A percentile compares a stretch with the other conserved stretches of the same genome.
These are phyloP conservation scores for Dendrolimus pini DNA, from an alignment of 2,888 invertebrate species.

Conservation along the genomic window DNA sequence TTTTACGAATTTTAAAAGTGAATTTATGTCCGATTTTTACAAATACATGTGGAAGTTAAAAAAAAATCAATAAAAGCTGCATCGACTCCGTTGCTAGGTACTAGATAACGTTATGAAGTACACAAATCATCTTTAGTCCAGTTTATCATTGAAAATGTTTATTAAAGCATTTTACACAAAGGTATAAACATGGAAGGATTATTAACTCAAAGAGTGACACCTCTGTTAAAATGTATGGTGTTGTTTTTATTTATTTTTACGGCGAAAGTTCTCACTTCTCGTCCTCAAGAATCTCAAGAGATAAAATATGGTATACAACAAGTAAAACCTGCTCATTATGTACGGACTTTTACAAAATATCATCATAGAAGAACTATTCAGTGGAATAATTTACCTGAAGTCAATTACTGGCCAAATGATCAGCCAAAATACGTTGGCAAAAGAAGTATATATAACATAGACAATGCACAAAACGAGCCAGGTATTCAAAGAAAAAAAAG, in stretches of 20 bases:
- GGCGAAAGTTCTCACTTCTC: constrained; percentile 62
- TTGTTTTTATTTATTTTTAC: constrained; percentile 67
- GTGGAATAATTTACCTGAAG: constrained; percentile 45
- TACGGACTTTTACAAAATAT: constrained; percentile 67
- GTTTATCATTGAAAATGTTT: background rate
- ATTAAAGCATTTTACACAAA: no score
- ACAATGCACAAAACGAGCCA: constrained; percentile 6
- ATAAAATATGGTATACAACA: constrained; percentile 52
- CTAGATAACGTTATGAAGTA: constrained; percentile 28
- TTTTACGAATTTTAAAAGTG: no score
- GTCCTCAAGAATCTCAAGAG: constrained; percentile 57
- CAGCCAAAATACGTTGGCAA: constrained; percentile 42
- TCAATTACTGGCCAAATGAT: constrained; percentile 39
- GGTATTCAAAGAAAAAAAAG: constrained; percentile 15
- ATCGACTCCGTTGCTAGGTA: constrained; percentile 46
- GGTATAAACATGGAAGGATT: constrained; percentile 50
- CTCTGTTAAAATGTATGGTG: constrained; percentile 62
- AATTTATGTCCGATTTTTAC: no score
- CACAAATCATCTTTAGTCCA: constrained; percentile 4
- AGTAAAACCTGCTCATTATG: constrained; percentile 54
- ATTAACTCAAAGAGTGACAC: constrained; percentile 53
- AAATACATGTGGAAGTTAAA: no score
- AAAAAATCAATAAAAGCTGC: constrained; percentile 57
- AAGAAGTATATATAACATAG: constrained; percentile 31
- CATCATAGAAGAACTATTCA: constrained; percentile 63